A percentile compares a stretch with the other conserved stretches of the same genome.
Evolutionary conservation across 2,113 vertebrate genomes (phyloP).

Genomic region (Strix uralensis): DNA sequence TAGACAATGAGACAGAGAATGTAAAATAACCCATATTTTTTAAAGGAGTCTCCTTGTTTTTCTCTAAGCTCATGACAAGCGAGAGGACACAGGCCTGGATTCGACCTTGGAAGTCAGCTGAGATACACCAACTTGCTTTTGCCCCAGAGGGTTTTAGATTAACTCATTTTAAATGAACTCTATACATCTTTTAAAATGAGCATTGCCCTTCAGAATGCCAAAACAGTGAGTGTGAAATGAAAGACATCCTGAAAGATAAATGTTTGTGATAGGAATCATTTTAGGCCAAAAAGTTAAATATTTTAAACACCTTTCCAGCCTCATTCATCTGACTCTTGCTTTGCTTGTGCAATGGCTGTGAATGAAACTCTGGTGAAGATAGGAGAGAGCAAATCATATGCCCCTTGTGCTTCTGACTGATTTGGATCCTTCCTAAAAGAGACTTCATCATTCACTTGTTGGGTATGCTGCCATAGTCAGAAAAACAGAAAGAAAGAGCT

Average conservation of each 20-base stretch:
- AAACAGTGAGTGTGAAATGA: constrained; percentile 2
- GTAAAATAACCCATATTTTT: neutral
- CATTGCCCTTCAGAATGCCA: constrained; percentile 49
- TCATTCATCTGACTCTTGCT: neutral
- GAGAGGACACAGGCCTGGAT: neutral
- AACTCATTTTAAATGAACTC: constrained; percentile 57
- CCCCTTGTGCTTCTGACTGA: neutral
- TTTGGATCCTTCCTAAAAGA: neutral
- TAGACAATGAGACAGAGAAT: neutral
- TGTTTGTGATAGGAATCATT: neutral
- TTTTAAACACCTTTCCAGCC: neutral
- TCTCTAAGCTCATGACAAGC: neutral
- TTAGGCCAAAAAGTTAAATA: neutral
- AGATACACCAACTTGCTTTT: constrained; percentile 8
- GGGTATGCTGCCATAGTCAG: neutral
- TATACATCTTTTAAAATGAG: constrained; percentile 63
- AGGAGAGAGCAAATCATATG: neutral
- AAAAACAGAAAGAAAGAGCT: neutral
- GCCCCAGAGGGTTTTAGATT: constrained; percentile 6
- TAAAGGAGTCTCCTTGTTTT: neutral
- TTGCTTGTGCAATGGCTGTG: neutral
- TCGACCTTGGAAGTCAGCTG: constrained; percentile 26
- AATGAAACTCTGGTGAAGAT: neutral
- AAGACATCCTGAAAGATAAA: constrained; percentile 26
- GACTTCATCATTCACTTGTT: neutral